A percentile compares a stretch with the other conserved stretches of the same genome.
Evolutionary conservation across 2,888 invertebrate genomes (phyloP).

Genomic region (Aquatica leii): DNA sequence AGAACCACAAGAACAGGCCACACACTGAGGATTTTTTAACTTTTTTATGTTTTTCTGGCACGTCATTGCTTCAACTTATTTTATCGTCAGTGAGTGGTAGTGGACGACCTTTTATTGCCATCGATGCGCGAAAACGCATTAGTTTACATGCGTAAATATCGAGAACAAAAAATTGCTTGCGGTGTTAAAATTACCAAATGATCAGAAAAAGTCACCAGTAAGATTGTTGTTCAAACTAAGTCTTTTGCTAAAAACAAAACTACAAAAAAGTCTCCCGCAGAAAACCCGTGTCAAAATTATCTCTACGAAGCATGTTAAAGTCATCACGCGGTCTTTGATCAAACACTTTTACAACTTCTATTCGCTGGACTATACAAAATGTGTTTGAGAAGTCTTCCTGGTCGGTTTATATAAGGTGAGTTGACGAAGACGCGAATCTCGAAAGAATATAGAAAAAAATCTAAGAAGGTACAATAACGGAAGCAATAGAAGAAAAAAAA

Average conservation of each 20-base stretch:
- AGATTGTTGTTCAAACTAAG: conserved; percentile 62
- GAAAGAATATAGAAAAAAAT: too few relatives aligned
- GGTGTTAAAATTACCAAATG: conserved; percentile 60
- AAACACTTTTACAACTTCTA: conserved; percentile 48
- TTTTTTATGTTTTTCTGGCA: conserved; percentile 83
- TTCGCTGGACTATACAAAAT: conserved; percentile 47
- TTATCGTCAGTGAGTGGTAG: conserved; percentile 57
- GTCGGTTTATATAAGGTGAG: conserved; percentile 58
- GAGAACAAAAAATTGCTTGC: conserved; percentile 67
- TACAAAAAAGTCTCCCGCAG: conserved; percentile 52
- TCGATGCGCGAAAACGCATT: conserved; percentile 66
- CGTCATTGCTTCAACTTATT: conserved; percentile 74
- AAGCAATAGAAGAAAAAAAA: too few relatives aligned
- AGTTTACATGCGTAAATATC: conserved; percentile 69
- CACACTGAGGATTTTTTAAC: conserved; percentile 88
- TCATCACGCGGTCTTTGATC: conserved; percentile 45
- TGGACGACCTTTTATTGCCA: conserved; percentile 62
- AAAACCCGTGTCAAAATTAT: conserved; percentile 56
- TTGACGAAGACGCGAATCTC: conserved; percentile 48
- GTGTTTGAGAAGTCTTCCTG: conserved; percentile 61
- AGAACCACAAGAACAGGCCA: conserved; percentile 70
- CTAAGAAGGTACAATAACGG: too few relatives aligned
- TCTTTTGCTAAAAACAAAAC: conserved; percentile 60
- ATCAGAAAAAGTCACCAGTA: conserved; percentile 58
- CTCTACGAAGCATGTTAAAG: conserved; percentile 56